Evolutionary conservation across 2,888 invertebrate species (phyloP).

Genomic region (Orchesellides sinensis): DNA sequence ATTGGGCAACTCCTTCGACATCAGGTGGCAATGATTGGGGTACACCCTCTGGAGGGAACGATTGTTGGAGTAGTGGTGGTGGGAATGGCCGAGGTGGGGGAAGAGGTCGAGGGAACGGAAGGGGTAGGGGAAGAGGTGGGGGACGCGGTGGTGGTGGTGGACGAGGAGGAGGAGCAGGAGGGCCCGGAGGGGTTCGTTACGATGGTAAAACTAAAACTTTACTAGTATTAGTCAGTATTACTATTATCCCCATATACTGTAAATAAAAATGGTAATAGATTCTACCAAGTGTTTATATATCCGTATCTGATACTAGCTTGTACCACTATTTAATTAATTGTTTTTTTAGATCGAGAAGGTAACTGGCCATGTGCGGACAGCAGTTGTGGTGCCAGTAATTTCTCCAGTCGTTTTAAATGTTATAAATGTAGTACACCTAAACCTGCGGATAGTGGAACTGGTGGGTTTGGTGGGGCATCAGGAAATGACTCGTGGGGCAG

Average conservation of each 20-base stretch:
- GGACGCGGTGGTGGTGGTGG: conserved; percentile 23
- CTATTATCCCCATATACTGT: not conserved
- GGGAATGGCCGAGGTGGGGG: conserved; percentile 29
- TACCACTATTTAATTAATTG: too few relatives aligned
- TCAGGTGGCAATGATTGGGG: not conserved
- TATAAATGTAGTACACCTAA: conserved; percentile 28
- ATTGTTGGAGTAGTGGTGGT: not conserved
- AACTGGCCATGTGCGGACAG: conserved; percentile 34
- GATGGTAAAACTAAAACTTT: not conserved
- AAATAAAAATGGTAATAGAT: not conserved
- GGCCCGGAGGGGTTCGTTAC: not conserved
- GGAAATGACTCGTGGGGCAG: not conserved
- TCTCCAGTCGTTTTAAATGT: conserved; percentile 5
- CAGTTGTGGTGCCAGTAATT: conserved; percentile 23
- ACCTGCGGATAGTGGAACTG: conserved; percentile 20
- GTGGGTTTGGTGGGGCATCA: conserved; percentile 4
- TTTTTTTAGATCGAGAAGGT: not conserved
- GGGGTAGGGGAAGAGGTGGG: conserved; percentile 29
- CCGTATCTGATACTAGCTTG: too few relatives aligned
- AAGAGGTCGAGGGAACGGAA: not conserved
- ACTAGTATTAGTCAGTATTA: not conserved
- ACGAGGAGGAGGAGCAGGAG: conserved; percentile 4
- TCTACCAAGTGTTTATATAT: too few relatives aligned
- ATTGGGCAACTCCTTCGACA: not conserved
- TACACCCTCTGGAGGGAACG: not conserved